Conservation (phyloP, 2,888 invertebrate species). For the Galeopsomyia nigrocyanea region DNA sequence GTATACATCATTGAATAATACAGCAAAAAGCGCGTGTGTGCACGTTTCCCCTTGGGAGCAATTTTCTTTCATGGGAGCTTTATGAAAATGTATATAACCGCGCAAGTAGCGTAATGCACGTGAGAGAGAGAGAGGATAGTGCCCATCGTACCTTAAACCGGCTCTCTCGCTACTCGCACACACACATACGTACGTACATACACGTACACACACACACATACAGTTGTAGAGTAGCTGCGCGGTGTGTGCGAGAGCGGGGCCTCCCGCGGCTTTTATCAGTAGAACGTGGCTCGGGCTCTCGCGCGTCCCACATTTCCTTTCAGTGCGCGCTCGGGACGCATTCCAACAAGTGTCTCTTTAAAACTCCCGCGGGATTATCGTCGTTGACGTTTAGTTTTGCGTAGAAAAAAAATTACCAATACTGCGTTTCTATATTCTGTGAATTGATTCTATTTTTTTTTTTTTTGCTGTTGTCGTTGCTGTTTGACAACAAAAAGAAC, state of each 20-base stretch:
- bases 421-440: too few relatives aligned
- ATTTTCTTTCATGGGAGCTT: too few relatives aligned
- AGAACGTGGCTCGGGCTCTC: constrained; percentile 34
- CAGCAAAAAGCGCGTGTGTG: too few relatives aligned
- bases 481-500: neutral
- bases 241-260: neutral
- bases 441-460: too few relatives aligned
- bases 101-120: too few relatives aligned
- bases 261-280: constrained; percentile 49
- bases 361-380: neutral
- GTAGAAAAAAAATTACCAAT: too few relatives aligned
- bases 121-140: constrained; percentile 3
- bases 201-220: neutral
- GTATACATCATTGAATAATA: too few relatives aligned
- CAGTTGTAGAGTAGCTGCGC: neutral
- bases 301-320: constrained; percentile 49
- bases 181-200: too few relatives aligned
- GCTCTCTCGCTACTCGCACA: constrained; percentile 6
- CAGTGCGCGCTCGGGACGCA: constrained; percentile 47
- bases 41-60: too few relatives aligned
- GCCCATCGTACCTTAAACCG: constrained; percentile 34
- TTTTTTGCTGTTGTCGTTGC: neutral
- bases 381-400: too few relatives aligned
- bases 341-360: constrained; percentile 44
- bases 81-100: too few relatives aligned